phyloP scores from a whole-genome alignment of 1,140 invertebrate species.

The Drosophila bipectinata region DNA sequence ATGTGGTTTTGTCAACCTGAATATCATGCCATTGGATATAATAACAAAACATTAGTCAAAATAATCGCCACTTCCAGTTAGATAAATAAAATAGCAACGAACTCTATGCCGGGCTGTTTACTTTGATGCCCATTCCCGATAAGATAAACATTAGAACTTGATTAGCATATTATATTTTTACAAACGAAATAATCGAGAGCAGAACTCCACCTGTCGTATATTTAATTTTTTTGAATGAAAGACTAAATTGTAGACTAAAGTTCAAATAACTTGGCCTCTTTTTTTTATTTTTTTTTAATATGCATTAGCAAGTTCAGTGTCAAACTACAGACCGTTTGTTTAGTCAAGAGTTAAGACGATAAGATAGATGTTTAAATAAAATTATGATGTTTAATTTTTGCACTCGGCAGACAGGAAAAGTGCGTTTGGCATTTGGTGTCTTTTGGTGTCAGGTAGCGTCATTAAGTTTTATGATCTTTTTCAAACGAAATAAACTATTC shows the following conservation, averaged over 20 bases:
- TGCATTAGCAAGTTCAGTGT: slow-evolving; percentile 32
- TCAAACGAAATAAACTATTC: background rate
- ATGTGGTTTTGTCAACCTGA: background rate
- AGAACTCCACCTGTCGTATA: slow-evolving; percentile 2
- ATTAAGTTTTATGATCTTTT: background rate
- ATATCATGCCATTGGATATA: background rate
- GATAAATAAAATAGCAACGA: slow-evolving; percentile 31
- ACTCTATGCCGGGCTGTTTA: slow-evolving; percentile 13
- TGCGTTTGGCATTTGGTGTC: background rate
- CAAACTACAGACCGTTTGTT: slow-evolving; percentile 4
- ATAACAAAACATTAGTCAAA: slow-evolving; percentile 36
- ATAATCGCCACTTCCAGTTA: slow-evolving; percentile 18
- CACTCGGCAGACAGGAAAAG: slow-evolving; percentile 3
- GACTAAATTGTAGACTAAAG: background rate
- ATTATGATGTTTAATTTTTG: slow-evolving; percentile 4
- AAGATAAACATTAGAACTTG: slow-evolving; percentile 10
- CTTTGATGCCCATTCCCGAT: slow-evolving; percentile 5
- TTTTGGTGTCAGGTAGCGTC: background rate
- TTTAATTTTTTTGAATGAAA: slow-evolving; percentile 5
- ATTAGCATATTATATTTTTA: slow-evolving; percentile 6
- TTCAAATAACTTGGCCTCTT: background rate
- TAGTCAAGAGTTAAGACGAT: slow-evolving; percentile 13
- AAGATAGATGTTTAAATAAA: slow-evolving; percentile 18
- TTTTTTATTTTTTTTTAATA: slow-evolving; percentile 6
- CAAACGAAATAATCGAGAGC: no score